Evolutionary conservation across 2,888 invertebrate species (phyloP), one percentile per base, ranked within the genome.

Genomic region (Limenitis camilla): DNA sequence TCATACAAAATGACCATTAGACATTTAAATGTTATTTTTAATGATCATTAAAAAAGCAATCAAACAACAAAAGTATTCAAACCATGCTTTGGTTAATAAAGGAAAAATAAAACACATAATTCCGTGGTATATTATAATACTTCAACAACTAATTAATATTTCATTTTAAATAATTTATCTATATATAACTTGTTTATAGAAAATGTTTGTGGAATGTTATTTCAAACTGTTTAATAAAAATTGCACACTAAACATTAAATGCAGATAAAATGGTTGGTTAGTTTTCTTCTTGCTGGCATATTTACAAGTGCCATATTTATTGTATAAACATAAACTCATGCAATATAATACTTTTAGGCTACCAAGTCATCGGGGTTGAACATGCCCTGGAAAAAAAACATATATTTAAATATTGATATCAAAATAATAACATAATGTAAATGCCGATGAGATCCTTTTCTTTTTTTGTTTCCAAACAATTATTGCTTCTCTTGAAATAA

Each of bases 321-420:
- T 53, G 53, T 64, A 66, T 67, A 56, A 67, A 72, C 68, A 76
- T 71, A 65, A 69, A 61, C 71, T 70, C 86, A 86, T 87, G 86
- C 86, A 80, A 70, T 69, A 74, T 67, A 68, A 57, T 67, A 65
- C 59, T 63, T 69, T 82, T 83, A 78, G 80, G 82, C 86, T 81
- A 92, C 90, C 82, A 95, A 89, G 80, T 96, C 95, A 50, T 96
- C 95, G 29, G 94, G 93, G 78, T 93, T 93, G 88, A 95, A 96
- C 94, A 95, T 95, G 67, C 95, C 94, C 94, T 94, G 87, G 32
- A 90, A 91, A 71, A 65, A 70, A 75, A 75, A 69, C 68, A 68
- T 63, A 59, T 58, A 43, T 10, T 0, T 8, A 4, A 33, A 4
- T 8, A 32, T 7, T 29, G 10, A 6, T 36, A 44, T 7, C 3